A percentile compares a stretch with the other conserved stretches of the same genome.
Conservation (phyloP, 1,140 invertebrate genomes). For the Drosophila gunungcola region DNA sequence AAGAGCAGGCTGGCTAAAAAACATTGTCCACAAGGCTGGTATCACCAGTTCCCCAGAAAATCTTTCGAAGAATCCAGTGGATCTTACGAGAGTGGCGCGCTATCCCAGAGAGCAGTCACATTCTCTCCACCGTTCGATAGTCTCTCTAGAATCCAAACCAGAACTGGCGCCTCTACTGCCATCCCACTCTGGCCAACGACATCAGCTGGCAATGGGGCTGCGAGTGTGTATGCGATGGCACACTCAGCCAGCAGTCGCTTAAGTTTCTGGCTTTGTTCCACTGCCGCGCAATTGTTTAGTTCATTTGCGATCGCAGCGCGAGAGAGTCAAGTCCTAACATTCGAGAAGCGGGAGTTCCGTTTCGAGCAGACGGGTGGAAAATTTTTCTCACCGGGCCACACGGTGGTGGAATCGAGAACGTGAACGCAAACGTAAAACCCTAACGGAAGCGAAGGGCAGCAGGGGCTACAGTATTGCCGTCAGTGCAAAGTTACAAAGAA, state of each 20-base stretch:
- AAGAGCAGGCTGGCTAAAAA: neutral
- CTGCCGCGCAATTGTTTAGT: conserved; percentile 50
- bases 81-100: neutral
- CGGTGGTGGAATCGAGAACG: conserved; percentile 59
- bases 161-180: conserved; percentile 21
- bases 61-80: conserved; percentile 14
- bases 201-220: conserved; percentile 2
- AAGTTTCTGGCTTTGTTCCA: conserved; percentile 67
- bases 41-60: conserved; percentile 7
- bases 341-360: conserved; percentile 23
- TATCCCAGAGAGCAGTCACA: neutral
- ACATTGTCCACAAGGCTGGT: conserved; percentile 8
- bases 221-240: conserved; percentile 18
- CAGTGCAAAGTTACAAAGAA: conserved; percentile 32
- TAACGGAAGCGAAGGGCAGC: conserved; percentile 19
- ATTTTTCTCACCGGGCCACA: conserved; percentile 52
- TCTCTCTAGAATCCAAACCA: conserved; percentile 37
- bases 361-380: conserved; percentile 70
- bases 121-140: neutral
- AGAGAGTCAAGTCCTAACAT: conserved; percentile 58
- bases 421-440: conserved; percentile 19
- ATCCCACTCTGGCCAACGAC: conserved; percentile 18
- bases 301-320: conserved; percentile 76
- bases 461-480: conserved; percentile 25
- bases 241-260: conserved; percentile 24